These are phyloP conservation scores for Spialia ferax DNA, from an alignment of 2,888 invertebrate genomes.

Conservation along the genomic window DNA sequence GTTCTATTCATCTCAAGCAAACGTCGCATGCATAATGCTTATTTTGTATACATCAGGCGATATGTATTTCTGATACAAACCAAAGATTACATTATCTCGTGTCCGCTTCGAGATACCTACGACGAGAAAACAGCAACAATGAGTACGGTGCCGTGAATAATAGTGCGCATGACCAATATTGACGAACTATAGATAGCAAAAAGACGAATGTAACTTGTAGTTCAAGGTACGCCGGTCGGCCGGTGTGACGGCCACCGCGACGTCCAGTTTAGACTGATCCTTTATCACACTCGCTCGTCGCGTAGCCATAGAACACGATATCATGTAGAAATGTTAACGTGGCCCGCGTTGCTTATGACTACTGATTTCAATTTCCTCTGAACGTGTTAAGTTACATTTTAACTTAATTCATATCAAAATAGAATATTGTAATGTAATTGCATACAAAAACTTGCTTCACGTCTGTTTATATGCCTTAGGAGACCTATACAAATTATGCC, in stretches of 20 bases:
- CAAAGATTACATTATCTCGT: slow-evolving; percentile 32
- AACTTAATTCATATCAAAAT: background rate
- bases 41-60: background rate
- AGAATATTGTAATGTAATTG: no score
- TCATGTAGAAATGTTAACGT: slow-evolving; percentile 16
- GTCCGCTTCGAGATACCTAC: slow-evolving; percentile 7
- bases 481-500: no score
- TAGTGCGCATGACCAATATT: slow-evolving; percentile 37
- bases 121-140: slow-evolving; percentile 30
- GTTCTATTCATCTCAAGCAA: background rate
- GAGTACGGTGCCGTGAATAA: slow-evolving; percentile 10
- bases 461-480: no score
- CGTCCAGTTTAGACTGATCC: slow-evolving; percentile 29
- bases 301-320: slow-evolving; percentile 11
- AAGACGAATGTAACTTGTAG: slow-evolving; percentile 14
- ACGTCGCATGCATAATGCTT: slow-evolving; percentile 1
- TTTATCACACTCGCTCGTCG: slow-evolving; percentile 24
- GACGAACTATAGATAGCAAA: slow-evolving; percentile 26
- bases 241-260: background rate
- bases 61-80: slow-evolving; percentile 17
- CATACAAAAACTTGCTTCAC: no score
- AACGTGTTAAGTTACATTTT: background rate
- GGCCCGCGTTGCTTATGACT: slow-evolving; percentile 1
- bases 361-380: background rate
- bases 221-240: slow-evolving; percentile 19